These are phyloP conservation scores for Meganola albula DNA, from an alignment of 2,888 invertebrate species.

Conservation along the genomic window DNA sequence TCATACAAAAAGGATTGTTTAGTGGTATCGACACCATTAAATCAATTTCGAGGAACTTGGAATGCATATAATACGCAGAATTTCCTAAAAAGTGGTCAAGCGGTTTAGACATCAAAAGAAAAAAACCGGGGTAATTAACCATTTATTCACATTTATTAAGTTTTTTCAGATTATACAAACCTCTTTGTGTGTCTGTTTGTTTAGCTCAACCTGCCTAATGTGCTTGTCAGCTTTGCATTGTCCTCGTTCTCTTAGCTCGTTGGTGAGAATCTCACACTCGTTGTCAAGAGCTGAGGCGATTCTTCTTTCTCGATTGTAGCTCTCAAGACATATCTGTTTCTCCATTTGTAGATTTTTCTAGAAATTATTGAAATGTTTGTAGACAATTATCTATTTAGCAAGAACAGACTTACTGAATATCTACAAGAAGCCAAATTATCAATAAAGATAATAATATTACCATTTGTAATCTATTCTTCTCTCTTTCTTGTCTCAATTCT, in stretches of 20 bases:
- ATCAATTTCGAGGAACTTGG: no score
- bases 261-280: slow-evolving; percentile 40
- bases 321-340: slow-evolving; percentile 46
- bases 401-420: no score
- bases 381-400: no score
- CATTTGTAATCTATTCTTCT: slow-evolving; percentile 44
- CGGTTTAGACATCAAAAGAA: no score
- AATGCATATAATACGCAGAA: no score
- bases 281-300: slow-evolving; percentile 39
- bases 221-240: slow-evolving; percentile 43
- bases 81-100: no score
- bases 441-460: slow-evolving; percentile 26
- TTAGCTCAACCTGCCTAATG: slow-evolving; percentile 31
- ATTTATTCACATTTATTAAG: no score
- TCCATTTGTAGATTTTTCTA: slow-evolving; percentile 52
- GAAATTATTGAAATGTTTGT: background rate
- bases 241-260: slow-evolving; percentile 42
- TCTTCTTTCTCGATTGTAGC: slow-evolving; percentile 43
- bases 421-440: no score
- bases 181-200: slow-evolving; percentile 39
- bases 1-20: no score
- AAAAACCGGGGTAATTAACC: no score
- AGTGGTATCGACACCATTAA: no score
- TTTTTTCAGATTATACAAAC: no score
- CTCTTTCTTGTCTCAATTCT: slow-evolving; percentile 42